Base-by-base conservation (phyloP, 2,113 vertebrate genomes). In the Paratilapia polleni region DNA sequence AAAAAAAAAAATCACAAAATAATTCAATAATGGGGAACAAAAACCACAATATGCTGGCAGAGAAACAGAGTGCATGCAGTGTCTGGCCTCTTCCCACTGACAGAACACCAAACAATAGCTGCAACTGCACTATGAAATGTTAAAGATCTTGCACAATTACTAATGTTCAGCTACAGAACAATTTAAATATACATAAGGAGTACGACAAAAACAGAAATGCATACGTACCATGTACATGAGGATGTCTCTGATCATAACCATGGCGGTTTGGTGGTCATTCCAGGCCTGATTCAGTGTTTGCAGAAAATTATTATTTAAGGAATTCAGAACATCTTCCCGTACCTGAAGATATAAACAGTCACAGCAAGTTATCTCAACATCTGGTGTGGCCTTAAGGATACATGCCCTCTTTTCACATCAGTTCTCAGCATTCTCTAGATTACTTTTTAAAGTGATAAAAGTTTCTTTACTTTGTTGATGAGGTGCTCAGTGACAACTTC, bases 241-340 rank as follows among this genome's bases (percentile, higher is more conserved):
- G 91, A 99, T 99, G 94, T 99, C 98, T 96, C 98, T 96, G 95
- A 99, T 99, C 98, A 99, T 99, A 93, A 99, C 98, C 98, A 99
- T 99, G 0, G 98, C 98, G 0, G 98, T 99, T 84, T 99, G 98
- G 93, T 99, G 98, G 95, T 99, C 98, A 88, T 99, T 99, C 98
- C 98, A 99, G 0, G 98, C 98, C 95, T 99, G 98, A 95, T 99
- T 99, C 94, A 99, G 90, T 52, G 98, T 99, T 96, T 99, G 98
- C 49, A 99, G 96, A 84, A 99, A 99, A 96, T 99, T 99, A 94
- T 99, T 99, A 95, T 99, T 99, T 93, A 99, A 94, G 59, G 98
- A 98, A 89, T 99, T 99, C 85, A 99, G 95, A 78, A 99, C 98
- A 95, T 99, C 98, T 95, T 99, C 98, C 91, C 98, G 96, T 89